Evolutionary conservation across 2,113 vertebrate species (phyloP).

Genomic region (Pomatostomus ruficeps): DNA sequence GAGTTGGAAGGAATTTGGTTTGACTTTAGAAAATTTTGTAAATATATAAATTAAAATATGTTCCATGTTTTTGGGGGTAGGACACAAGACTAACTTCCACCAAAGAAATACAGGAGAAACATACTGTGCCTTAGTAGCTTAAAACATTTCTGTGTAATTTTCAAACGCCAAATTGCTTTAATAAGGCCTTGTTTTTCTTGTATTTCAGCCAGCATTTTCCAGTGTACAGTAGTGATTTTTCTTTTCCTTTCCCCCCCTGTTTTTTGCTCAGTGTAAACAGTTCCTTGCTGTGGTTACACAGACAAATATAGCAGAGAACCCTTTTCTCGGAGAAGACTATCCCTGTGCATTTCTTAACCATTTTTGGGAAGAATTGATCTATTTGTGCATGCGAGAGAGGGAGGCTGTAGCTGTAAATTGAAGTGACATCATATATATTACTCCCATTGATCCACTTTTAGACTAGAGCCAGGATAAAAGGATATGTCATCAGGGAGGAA

Average conservation of each 20-base stretch:
- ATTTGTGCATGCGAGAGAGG: slow-evolving; percentile 59
- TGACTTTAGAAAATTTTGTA: slow-evolving; percentile 4
- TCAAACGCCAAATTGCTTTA: slow-evolving; percentile 43
- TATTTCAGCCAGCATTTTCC: slow-evolving; percentile 66
- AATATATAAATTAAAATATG: slow-evolving; percentile 18
- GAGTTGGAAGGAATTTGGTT: background rate
- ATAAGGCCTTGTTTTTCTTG: slow-evolving; percentile 42
- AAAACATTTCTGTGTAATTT: slow-evolving; percentile 27
- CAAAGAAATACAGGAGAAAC: background rate
- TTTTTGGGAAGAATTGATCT: slow-evolving; percentile 85
- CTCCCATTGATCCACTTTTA: slow-evolving; percentile 79
- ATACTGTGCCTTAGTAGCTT: background rate
- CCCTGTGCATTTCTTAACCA: slow-evolving; percentile 81
- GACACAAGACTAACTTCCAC: background rate
- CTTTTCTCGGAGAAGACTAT: slow-evolving; percentile 74
- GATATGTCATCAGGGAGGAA: slow-evolving; percentile 84
- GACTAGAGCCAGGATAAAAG: slow-evolving; percentile 78
- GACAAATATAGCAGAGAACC: slow-evolving; percentile 84
- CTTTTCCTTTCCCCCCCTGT: slow-evolving; percentile 11
- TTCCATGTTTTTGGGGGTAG: background rate
- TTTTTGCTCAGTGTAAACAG: slow-evolving; percentile 75
- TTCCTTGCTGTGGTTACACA: slow-evolving; percentile 76
- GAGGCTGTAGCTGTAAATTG: slow-evolving; percentile 73
- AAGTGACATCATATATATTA: slow-evolving; percentile 79
- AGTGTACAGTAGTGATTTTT: slow-evolving; percentile 55